These are phyloP conservation scores for Phrynocephalus forsythii DNA, from an alignment of 2,797 vertebrate species.

Conservation along the genomic window DNA sequence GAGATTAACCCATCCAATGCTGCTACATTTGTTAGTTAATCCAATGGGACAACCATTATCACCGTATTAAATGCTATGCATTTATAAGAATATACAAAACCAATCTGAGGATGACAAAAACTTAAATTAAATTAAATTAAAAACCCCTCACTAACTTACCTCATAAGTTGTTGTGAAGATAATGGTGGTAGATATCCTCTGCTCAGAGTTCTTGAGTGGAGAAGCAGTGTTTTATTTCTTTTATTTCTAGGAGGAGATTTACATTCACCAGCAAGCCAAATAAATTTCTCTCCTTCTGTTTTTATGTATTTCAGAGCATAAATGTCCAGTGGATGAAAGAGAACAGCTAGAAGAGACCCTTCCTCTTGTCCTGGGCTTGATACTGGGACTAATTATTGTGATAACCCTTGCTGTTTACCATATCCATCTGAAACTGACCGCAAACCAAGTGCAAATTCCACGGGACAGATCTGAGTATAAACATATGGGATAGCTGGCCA, in stretches of 20 bases:
- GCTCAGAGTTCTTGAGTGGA: background rate
- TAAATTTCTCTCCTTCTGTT: background rate
- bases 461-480: conserved; percentile 96
- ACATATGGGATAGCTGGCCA: conserved; percentile 88
- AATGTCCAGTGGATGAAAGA: conserved; percentile 93
- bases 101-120: too few species aligned
- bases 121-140: too few species aligned
- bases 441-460: conserved; percentile 89
- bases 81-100: too few species aligned
- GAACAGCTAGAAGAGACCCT: conserved; percentile 94
- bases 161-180: background rate
- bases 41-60: too few species aligned
- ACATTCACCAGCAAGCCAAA: background rate
- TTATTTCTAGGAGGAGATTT: background rate
- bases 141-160: too few species aligned
- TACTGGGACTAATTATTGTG: conserved; percentile 90
- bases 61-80: too few species aligned
- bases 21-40: too few species aligned
- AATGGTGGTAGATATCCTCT: background rate
- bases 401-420: conserved; percentile 92
- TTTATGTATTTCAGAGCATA: conserved; percentile 79
- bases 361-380: conserved; percentile 92
- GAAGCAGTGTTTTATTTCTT: background rate
- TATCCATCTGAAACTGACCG: conserved; percentile 94
- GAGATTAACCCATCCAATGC: too few species aligned